These are phyloP conservation scores for Papilio elwesi DNA, from an alignment of 2,888 invertebrate species.

Conservation along the genomic window DNA sequence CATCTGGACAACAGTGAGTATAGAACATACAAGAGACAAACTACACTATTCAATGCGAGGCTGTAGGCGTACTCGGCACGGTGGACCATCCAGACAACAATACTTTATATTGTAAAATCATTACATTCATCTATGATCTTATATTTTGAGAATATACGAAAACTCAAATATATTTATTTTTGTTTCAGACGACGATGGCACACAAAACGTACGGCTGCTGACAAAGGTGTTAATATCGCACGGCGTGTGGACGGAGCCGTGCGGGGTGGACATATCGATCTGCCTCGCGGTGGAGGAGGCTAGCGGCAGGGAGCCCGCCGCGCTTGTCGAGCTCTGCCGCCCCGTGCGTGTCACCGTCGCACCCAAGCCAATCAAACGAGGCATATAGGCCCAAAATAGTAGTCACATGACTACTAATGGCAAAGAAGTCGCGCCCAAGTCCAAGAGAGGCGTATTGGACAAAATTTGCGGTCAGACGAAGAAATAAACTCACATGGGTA, in stretches of 20 bases:
- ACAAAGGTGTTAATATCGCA: slow-evolving; percentile 96
- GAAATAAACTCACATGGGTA: too few species aligned
- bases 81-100: too few species aligned
- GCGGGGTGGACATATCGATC: slow-evolving; percentile 93
- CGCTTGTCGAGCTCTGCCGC: slow-evolving; percentile 90
- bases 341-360: slow-evolving; percentile 94
- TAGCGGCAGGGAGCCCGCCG: slow-evolving; percentile 69
- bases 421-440: background rate
- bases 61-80: background rate
- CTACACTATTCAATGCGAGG: background rate
- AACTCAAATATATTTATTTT: slow-evolving; percentile 13
- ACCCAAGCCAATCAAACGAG: slow-evolving; percentile 94
- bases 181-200: slow-evolving; percentile 79
- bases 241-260: slow-evolving; percentile 96
- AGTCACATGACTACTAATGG: background rate
- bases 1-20: slow-evolving; percentile 75
- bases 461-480: too few species aligned
- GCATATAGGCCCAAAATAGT: slow-evolving; percentile 73
- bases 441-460: too few species aligned
- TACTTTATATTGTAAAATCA: too few species aligned
- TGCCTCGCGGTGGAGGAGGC: slow-evolving; percentile 89
- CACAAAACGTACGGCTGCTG: slow-evolving; percentile 87
- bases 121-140: too few species aligned
- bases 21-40: background rate
- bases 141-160: too few species aligned